Percentiles rank a stretch among this genome's conserved stretches.
Conservation (phyloP, 1,140 invertebrate species). For the Ruditapes philippinarum region DNA sequence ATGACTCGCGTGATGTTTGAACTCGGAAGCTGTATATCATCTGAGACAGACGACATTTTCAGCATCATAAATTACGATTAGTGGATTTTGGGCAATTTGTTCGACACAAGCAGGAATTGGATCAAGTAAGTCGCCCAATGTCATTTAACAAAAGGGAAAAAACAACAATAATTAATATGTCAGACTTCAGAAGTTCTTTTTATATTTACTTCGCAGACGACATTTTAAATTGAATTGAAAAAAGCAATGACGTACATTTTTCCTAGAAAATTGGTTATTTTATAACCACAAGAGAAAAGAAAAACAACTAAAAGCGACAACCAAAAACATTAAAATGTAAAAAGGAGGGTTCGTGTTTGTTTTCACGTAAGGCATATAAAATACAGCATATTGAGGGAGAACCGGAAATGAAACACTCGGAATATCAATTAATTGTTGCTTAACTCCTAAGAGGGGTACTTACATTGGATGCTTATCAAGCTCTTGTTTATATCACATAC, state of each 20-base stretch:
- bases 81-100: neutral
- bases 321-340: too few relatives aligned
- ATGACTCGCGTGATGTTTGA: conserved; percentile 5
- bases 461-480: conserved; percentile 11
- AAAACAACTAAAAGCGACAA: too few relatives aligned
- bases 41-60: conserved; percentile 45
- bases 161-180: neutral
- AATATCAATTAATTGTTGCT: conserved; percentile 22
- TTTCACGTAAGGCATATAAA: neutral
- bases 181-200: too few relatives aligned
- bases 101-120: too few relatives aligned
- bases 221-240: too few relatives aligned
- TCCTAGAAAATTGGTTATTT: too few relatives aligned
- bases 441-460: conserved; percentile 13
- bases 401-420: neutral
- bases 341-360: conserved; percentile 3
- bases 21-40: conserved; percentile 25
- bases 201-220: too few relatives aligned
- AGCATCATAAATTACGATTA: neutral
- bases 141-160: too few relatives aligned
- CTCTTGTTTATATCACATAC: conserved; percentile 1
- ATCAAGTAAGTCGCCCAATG: too few relatives aligned
- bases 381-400: neutral
- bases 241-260: too few relatives aligned
- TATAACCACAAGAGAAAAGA: too few relatives aligned